Evolutionary conservation across 2,888 invertebrate genomes (phyloP).

Genomic region (Lacanobia wlatinum): DNA sequence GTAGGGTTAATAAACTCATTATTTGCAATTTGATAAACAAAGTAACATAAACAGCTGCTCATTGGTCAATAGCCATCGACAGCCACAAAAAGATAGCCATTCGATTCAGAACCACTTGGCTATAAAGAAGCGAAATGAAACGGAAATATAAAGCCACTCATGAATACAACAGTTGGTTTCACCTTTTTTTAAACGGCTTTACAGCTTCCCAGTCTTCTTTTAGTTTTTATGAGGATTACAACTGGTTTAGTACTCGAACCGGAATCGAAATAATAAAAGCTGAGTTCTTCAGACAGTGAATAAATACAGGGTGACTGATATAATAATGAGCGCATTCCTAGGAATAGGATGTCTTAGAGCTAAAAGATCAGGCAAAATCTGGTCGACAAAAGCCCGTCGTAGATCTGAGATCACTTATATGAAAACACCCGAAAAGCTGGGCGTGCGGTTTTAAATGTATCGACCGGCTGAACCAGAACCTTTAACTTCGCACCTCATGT

Average conservation of each 20-base stretch:
- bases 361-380: too few species aligned
- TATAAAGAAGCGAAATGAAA: conserved; percentile 57
- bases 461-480: too few species aligned
- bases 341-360: background rate
- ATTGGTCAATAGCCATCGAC: background rate
- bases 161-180: conserved; percentile 41
- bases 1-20: background rate
- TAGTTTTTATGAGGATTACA: conserved; percentile 56
- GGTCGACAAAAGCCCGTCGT: too few species aligned
- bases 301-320: background rate
- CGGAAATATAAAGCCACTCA: conserved; percentile 54
- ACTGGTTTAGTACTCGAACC: conserved; percentile 15
- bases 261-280: conserved; percentile 25
- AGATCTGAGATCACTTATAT: too few species aligned
- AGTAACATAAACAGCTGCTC: background rate
- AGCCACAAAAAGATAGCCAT: conserved; percentile 21
- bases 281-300: background rate
- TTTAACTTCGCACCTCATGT: too few species aligned
- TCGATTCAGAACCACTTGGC: conserved; percentile 24
- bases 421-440: too few species aligned
- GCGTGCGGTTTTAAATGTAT: too few species aligned
- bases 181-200: conserved; percentile 51
- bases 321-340: too few species aligned
- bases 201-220: conserved; percentile 47
- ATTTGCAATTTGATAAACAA: background rate